Conservation (phyloP, 2,113 vertebrate genomes). For the Heloderma charlesbogerti region DNA sequence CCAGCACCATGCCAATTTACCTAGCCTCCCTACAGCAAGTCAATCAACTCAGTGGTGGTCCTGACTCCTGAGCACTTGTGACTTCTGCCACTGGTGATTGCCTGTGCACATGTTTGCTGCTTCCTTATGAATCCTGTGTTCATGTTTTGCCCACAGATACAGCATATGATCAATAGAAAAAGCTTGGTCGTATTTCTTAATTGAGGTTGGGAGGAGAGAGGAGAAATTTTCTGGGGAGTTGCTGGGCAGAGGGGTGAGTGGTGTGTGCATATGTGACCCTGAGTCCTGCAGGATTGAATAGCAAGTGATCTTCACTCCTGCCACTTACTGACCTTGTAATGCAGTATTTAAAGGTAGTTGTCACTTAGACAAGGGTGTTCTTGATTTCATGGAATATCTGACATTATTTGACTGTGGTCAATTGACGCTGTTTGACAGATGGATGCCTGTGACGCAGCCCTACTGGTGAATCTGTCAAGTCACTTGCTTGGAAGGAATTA, state of each 20-base stretch:
- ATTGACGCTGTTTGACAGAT: not conserved
- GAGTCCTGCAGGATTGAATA: too few relatives aligned
- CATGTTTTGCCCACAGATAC: not conserved
- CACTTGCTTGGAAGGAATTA: not conserved
- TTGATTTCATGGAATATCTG: not conserved
- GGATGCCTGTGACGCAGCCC: not conserved
- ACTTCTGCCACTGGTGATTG: not conserved
- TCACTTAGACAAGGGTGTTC: not conserved
- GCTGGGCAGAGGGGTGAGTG: not conserved
- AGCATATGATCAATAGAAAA: not conserved
- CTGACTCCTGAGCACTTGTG: not conserved
- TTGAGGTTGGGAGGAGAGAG: not conserved
- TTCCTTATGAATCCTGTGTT: not conserved
- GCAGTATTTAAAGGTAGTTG: not conserved
- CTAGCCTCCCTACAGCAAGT: not conserved
- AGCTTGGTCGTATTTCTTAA: not conserved
- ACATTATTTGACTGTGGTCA: not conserved
- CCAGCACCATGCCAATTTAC: not conserved
- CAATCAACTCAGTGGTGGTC: not conserved
- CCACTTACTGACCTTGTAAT: not conserved
- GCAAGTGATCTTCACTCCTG: not conserved
- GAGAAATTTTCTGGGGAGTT: not conserved
- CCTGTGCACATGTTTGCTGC: not conserved
- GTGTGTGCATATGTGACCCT: not conserved
- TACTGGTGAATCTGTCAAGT: not conserved